Evolutionary conservation across 2,113 vertebrate species (phyloP).

Genomic region (Salminus brasiliensis): DNA sequence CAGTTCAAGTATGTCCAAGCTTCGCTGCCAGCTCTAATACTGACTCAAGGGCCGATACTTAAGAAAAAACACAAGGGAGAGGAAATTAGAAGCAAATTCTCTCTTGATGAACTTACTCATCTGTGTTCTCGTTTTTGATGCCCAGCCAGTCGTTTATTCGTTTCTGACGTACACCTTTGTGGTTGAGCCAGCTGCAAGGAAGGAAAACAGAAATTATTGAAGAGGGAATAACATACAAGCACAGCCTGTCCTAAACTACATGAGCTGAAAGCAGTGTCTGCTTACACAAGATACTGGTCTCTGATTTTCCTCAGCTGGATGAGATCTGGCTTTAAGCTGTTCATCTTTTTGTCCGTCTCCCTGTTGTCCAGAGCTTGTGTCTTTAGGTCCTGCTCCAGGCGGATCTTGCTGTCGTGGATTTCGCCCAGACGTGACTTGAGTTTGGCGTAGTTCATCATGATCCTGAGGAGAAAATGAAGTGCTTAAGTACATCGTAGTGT

Average conservation of each 20-base stretch:
- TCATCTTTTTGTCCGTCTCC: slow-evolving; percentile 98
- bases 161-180: slow-evolving; percentile 97
- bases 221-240: neutral
- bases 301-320: slow-evolving; percentile 95
- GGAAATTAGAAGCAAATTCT: neutral
- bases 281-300: slow-evolving; percentile 95
- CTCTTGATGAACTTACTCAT: slow-evolving; percentile 84
- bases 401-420: slow-evolving; percentile 93
- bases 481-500: neutral
- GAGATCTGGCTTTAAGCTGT: slow-evolving; percentile 96
- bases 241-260: neutral
- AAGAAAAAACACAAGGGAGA: neutral
- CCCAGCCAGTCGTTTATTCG: slow-evolving; percentile 96
- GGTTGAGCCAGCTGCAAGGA: slow-evolving; percentile 90
- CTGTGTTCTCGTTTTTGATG: slow-evolving; percentile 89
- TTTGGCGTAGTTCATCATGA: slow-evolving; percentile 95
- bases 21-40: neutral
- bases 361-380: slow-evolving; percentile 93
- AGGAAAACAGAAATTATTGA: slow-evolving; percentile 1
- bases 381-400: slow-evolving; percentile 95
- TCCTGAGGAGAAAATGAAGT: slow-evolving; percentile 65
- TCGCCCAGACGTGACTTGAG: slow-evolving; percentile 94
- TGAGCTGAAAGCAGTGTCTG: slow-evolving; percentile 41
- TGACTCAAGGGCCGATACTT: neutral
- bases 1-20: neutral